Evolutionary conservation across 2,113 vertebrate genomes (phyloP).

Genomic region (Nematolebias whitei): DNA sequence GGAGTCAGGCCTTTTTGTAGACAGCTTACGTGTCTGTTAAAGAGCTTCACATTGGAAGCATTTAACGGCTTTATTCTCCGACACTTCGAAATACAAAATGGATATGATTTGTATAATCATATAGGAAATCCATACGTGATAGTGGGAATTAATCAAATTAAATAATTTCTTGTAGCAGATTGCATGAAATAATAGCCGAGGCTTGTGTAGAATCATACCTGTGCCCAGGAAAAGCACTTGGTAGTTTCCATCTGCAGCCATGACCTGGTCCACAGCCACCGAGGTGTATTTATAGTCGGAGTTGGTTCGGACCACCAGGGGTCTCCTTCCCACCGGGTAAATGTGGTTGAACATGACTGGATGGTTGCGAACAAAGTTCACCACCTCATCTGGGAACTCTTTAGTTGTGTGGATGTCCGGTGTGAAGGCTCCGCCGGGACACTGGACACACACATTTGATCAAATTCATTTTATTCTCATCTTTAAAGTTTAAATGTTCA

Average conservation of each 20-base stretch:
- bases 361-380: constrained; percentile 95
- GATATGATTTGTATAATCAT: too few relatives aligned
- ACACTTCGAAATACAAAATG: neutral
- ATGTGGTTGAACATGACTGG: constrained; percentile 97
- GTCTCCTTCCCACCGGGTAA: constrained; percentile 89
- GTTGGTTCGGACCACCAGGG: constrained; percentile 91
- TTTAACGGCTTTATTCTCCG: neutral
- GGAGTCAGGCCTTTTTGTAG: neutral
- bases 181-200: too few relatives aligned
- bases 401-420: constrained; percentile 92
- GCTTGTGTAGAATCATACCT: constrained; percentile 72
- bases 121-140: too few relatives aligned
- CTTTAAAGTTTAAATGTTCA: too few relatives aligned
- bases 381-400: constrained; percentile 97
- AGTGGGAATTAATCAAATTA: too few relatives aligned
- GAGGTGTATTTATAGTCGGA: constrained; percentile 93
- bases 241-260: constrained; percentile 92
- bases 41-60: too few relatives aligned
- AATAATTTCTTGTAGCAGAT: too few relatives aligned
- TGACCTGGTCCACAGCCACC: constrained; percentile 93
- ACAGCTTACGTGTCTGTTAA: too few relatives aligned
- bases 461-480: too few relatives aligned
- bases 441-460: constrained; percentile 73
- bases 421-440: constrained; percentile 96
- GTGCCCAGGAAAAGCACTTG: constrained; percentile 96